Percentiles rank a stretch among this genome's conserved stretches.
Conservation (phyloP, 2,888 invertebrate genomes). For the Lasiommata megera region DNA sequence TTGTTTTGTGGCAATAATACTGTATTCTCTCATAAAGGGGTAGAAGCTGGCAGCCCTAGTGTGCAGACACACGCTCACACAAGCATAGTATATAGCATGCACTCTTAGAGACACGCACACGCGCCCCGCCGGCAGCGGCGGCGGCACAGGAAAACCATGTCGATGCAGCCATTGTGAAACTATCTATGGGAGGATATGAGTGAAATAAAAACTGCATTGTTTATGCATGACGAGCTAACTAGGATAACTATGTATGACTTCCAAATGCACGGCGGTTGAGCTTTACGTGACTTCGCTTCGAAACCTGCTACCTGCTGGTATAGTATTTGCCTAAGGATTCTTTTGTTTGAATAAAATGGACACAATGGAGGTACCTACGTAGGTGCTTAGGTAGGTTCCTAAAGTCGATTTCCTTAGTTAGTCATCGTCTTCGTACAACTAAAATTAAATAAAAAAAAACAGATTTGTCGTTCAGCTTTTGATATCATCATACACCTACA, state of each 20-base stretch:
- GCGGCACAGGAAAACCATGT: conserved; percentile 64
- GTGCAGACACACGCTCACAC: conserved; percentile 38
- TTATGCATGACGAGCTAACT: conserved; percentile 41
- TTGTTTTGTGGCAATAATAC: too few species aligned
- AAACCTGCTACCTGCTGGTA: not conserved
- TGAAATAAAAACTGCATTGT: conserved; percentile 44
- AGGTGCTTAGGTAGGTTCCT: not conserved
- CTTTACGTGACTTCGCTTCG: conserved; percentile 10
- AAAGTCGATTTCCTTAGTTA: not conserved
- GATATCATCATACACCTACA: too few species aligned
- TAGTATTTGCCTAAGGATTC: not conserved
- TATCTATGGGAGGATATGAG: conserved; percentile 49
- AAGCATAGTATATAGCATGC: conserved; percentile 29
- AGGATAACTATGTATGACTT: conserved; percentile 33
- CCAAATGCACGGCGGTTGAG: conserved; percentile 7
- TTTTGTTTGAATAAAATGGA: not conserved
- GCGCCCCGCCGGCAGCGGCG: conserved; percentile 57
- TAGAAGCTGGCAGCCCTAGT: not conserved
- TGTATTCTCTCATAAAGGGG: too few species aligned
- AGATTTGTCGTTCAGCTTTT: too few species aligned
- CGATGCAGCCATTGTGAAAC: conserved; percentile 49
- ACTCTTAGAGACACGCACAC: conserved; percentile 52
- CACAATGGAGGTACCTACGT: not conserved
- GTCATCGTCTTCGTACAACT: not conserved
- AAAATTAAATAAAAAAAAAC: too few species aligned